phyloP scores from a whole-genome alignment of 2,113 vertebrate species.

The Procavia capensis region DNA sequence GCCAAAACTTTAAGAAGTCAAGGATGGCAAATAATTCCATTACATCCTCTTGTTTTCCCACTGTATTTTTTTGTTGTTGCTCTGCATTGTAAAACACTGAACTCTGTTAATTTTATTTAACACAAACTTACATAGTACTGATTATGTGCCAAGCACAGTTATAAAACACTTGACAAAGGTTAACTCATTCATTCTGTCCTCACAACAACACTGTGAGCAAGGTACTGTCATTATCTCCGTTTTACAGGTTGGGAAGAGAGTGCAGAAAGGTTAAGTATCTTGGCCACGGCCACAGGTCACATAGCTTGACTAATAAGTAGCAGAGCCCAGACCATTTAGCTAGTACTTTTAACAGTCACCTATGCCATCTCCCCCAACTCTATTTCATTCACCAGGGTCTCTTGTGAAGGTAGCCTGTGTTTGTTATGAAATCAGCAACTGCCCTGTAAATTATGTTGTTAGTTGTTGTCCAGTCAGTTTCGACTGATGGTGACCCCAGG shows the following conservation, averaged over 20 bases:
- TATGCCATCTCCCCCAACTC: not conserved
- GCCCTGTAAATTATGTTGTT: not conserved
- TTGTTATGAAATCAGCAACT: not conserved
- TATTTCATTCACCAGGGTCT: not conserved
- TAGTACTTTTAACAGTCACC: not conserved
- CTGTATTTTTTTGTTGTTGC: not conserved
- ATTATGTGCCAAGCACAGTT: not conserved
- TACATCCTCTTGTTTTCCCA: slow-evolving; percentile 3
- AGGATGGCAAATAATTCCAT: not conserved
- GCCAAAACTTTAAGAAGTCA: not conserved
- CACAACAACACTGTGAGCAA: not conserved
- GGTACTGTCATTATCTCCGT: not conserved
- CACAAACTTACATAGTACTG: not conserved
- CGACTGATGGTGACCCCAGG: not conserved
- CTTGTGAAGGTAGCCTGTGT: not conserved
- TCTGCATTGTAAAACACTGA: not conserved
- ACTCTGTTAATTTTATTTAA: not conserved
- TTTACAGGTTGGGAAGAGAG: slow-evolving; percentile 23
- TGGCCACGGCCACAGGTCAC: not conserved
- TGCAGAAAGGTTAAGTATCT: not conserved
- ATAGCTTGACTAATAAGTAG: not conserved
- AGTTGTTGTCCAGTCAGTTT: not conserved
- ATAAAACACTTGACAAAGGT: not conserved
- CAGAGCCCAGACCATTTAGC: not conserved
- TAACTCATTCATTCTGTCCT: not conserved